Base-by-base conservation (phyloP, 2,797 vertebrate genomes). In the Oreochromis grahami region DNA sequence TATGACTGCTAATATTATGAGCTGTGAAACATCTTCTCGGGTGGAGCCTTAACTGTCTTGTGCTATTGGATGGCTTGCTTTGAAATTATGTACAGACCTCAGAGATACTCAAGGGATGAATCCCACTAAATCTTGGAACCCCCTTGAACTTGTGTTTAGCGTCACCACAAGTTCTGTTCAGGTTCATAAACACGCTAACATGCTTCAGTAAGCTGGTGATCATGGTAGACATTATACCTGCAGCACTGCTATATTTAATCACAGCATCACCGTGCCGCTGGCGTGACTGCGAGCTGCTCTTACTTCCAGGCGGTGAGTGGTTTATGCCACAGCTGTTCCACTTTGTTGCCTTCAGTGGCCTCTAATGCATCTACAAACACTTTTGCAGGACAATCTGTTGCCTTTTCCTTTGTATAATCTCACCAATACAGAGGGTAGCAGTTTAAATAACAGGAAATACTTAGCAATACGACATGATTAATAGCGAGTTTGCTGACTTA, bases 21-120 rank as follows among this genome's bases (percentile, higher is more conserved):
- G 79, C 77, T 88, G 70, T 88, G 85, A 92, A 93, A 88, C 84
- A 80, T 92, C 80, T 81, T 86, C 81, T 48, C 72, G 17, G 83
- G 88, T 41, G 56, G 17, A 76, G 43, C 41, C 58, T 13, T 15
- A 56, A 79, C 74, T 78, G 76, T 76, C 41, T 60, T 15, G 5
- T 53, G 34, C n/a, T 60, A n/a, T n/a, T 8, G 13, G 6, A 79
- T 51, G 32, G n/a, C 41, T 50, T 10, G 38, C 13, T 5, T n/a
- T 48, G 29, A 32, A 43, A 36, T 79, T 60, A 45, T 77, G 14
- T 26, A 83, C 10, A 74, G 68, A 74, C 5, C 32, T 51, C n/a
- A 7, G n/a, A n/a, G 5, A 13, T 70, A 29, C 24, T 15, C 32
- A 32, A 17, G 51, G 21, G 56, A 77, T 32, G 32, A 70, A 38